Evolutionary conservation across 2,888 invertebrate genomes (phyloP).

Genomic region (Drosophila picticornis): DNA sequence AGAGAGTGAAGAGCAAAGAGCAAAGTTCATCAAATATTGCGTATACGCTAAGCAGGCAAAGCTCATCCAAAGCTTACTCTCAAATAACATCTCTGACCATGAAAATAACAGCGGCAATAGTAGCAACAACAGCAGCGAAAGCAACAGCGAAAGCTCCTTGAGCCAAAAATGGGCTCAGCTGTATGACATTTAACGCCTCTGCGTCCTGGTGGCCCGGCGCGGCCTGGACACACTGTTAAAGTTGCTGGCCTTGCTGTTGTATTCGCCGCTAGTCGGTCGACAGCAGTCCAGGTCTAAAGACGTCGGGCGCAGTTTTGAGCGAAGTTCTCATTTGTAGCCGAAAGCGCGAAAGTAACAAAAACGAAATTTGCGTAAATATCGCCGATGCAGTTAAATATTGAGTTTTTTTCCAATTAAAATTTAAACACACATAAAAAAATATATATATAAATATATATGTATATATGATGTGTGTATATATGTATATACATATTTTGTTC

Average conservation of each 20-base stretch:
- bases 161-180: constrained; percentile 40
- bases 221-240: constrained; percentile 21
- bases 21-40: constrained; percentile 51
- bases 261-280: constrained; percentile 60
- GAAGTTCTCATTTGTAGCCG: constrained; percentile 34
- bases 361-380: constrained; percentile 4
- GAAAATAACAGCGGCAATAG: constrained; percentile 1
- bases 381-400: constrained; percentile 3
- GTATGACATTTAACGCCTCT: constrained; percentile 45
- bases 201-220: constrained; percentile 38
- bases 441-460: background rate
- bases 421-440: constrained; percentile 1
- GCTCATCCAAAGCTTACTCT: constrained; percentile 41
- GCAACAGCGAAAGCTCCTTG: constrained; percentile 33
- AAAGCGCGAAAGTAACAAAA: constrained; percentile 31
- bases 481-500: constrained; percentile 41
- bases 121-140: background rate
- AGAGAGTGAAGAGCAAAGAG: constrained; percentile 28
- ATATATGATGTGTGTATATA: constrained; percentile 3
- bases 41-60: constrained; percentile 51
- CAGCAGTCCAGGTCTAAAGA: constrained; percentile 73
- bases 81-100: constrained; percentile 14
- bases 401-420: background rate
- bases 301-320: constrained; percentile 51
- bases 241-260: constrained; percentile 19